Conservation (phyloP, 2,113 vertebrate genomes). For the Plotosus lineatus region DNA sequence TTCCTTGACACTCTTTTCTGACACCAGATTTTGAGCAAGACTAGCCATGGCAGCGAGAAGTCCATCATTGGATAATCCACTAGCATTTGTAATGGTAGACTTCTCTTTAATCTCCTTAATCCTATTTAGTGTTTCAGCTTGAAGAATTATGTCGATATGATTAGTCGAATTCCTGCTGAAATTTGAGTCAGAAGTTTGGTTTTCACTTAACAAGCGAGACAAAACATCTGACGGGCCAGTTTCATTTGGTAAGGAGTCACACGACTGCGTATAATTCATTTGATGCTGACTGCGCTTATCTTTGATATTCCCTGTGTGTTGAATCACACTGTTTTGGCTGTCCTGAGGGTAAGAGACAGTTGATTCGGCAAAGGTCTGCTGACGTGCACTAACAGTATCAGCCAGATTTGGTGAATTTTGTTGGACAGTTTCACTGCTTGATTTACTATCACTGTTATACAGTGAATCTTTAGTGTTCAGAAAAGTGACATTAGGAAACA, state of each 20-base stretch:
- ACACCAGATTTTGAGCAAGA: slow-evolving; percentile 49
- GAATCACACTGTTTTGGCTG: slow-evolving; percentile 69
- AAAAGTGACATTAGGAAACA: slow-evolving; percentile 74
- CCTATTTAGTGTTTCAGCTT: slow-evolving; percentile 55
- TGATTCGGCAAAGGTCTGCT: slow-evolving; percentile 66
- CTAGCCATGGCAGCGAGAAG: slow-evolving; percentile 50
- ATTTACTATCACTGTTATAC: slow-evolving; percentile 66
- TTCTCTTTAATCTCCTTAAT: slow-evolving; percentile 52
- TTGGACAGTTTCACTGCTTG: slow-evolving; percentile 81
- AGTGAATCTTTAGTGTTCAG: slow-evolving; percentile 67
- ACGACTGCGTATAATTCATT: slow-evolving; percentile 69
- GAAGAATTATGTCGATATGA: slow-evolving; percentile 47
- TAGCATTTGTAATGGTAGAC: slow-evolving; percentile 21
- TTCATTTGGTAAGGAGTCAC: slow-evolving; percentile 68
- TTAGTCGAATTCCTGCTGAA: slow-evolving; percentile 46
- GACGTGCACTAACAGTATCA: slow-evolving; percentile 69
- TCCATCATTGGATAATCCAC: slow-evolving; percentile 46
- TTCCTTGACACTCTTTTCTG: slow-evolving; percentile 75
- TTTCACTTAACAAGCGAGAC: slow-evolving; percentile 74
- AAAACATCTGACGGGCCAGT: slow-evolving; percentile 67
- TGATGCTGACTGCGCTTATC: slow-evolving; percentile 60
- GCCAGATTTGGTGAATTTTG: slow-evolving; percentile 80
- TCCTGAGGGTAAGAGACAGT: slow-evolving; percentile 49
- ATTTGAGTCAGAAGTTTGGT: slow-evolving; percentile 58
- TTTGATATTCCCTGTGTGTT: slow-evolving; percentile 67